Conservation (phyloP, 2,797 vertebrate genomes). For the Carcharodon carcharias region DNA sequence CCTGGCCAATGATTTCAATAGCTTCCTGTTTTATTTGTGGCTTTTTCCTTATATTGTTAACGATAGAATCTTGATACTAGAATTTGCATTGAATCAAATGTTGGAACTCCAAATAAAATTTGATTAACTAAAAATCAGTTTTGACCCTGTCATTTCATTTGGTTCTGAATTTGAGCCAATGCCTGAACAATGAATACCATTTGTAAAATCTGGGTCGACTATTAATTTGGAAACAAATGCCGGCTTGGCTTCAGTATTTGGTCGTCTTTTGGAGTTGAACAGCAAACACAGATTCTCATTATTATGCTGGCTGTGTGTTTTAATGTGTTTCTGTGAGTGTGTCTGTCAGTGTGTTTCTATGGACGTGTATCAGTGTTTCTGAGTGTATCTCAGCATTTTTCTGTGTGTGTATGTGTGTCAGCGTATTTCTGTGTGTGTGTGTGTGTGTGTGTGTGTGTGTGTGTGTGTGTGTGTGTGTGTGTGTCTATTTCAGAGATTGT, state of each 20-base stretch:
- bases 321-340: not conserved
- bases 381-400: not conserved
- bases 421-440: no score
- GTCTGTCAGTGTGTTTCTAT: not conserved
- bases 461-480: no score
- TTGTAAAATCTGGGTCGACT: not conserved
- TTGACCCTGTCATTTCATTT: not conserved
- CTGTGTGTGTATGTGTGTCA: not conserved
- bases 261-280: not conserved
- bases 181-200: not conserved
- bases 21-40: not conserved
- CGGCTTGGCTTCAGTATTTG: not conserved
- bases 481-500: not conserved
- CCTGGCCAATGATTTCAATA: not conserved
- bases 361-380: not conserved
- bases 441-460: no score
- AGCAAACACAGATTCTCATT: slow-evolving; percentile 13
- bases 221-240: not conserved
- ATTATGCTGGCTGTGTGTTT: not conserved
- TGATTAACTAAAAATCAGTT: not conserved
- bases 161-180: not conserved
- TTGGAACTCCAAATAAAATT: not conserved
- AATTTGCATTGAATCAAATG: not conserved
- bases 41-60: not conserved
- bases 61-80: not conserved